Percentiles rank a stretch among this genome's conserved stretches.
Conservation (phyloP, 2,888 invertebrate species). For the Caenorhabditis sp. region DNA sequence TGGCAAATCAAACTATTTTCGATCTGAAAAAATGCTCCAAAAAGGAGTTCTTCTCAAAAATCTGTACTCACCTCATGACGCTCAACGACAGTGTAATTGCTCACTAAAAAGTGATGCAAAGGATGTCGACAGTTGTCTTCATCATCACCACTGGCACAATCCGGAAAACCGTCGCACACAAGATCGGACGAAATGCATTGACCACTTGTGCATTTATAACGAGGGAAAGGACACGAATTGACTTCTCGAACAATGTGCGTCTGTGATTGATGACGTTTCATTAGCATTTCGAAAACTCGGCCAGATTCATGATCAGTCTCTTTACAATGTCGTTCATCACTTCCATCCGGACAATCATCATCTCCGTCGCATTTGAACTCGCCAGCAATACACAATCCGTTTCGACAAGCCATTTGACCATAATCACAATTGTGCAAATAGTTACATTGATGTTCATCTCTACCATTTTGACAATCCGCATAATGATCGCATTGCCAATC, state of each 20-base stretch:
- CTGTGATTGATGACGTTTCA: no score
- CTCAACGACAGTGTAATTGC: no score
- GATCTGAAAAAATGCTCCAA: background rate
- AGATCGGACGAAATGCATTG: constrained; percentile 27
- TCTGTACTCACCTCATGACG: no score
- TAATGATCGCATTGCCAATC: constrained; percentile 49
- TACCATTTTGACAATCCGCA: constrained; percentile 36
- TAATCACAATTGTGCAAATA: constrained; percentile 21
- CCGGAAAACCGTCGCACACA: constrained; percentile 36
- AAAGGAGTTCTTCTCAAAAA: no score
- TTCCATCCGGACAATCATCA: constrained; percentile 8
- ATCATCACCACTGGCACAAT: constrained; percentile 44
- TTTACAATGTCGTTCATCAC: constrained; percentile 13
- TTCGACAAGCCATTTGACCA: constrained; percentile 4
- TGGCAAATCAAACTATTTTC: background rate
- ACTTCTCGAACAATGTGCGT: no score
- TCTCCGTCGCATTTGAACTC: constrained; percentile 16
- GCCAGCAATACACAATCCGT: constrained; percentile 4
- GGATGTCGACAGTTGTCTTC: constrained; percentile 17
- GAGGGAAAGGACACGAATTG: background rate
- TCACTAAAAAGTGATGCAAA: background rate
- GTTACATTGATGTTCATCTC: constrained; percentile 34
- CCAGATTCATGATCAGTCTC: background rate
- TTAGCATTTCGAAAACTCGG: background rate
- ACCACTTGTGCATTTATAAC: constrained; percentile 32